These are phyloP conservation scores for Petroica traversi DNA, from an alignment of 2,113 vertebrate genomes.

Conservation along the genomic window DNA sequence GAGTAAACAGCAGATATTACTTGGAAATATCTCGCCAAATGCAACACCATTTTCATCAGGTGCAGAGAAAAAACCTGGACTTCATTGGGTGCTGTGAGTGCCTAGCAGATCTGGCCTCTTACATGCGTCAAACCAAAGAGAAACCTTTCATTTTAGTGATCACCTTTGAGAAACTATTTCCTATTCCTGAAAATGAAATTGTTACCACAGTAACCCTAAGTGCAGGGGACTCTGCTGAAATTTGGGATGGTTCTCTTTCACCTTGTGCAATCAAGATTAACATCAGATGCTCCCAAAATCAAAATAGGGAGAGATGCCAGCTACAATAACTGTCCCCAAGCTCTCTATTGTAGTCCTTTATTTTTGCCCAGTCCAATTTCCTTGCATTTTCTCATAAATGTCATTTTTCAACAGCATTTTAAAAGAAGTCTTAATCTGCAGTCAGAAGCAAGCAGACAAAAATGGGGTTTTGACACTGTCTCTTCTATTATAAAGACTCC, in stretches of 20 bases:
- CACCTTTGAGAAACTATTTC: neutral
- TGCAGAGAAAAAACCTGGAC: neutral
- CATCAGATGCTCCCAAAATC: neutral
- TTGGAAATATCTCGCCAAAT: slow-evolving; percentile 5
- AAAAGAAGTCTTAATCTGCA: neutral
- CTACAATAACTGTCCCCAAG: neutral
- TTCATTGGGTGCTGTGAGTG: neutral
- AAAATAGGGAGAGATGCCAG: neutral
- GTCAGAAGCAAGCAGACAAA: neutral
- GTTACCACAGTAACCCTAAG: neutral
- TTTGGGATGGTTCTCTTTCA: neutral
- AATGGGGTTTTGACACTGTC: neutral
- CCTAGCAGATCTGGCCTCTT: neutral
- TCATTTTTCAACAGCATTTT: neutral
- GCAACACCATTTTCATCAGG: neutral
- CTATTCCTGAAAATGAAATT: neutral
- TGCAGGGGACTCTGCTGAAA: neutral
- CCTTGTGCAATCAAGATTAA: neutral
- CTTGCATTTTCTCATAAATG: neutral
- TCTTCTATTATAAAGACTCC: neutral
- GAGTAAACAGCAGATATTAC: slow-evolving; percentile 55
- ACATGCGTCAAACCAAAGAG: neutral
- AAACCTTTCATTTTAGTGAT: neutral
- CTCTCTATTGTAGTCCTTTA: neutral
- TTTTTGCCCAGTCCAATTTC: neutral